These are phyloP conservation scores for Aplocera efformata DNA, from an alignment of 2,888 invertebrate genomes.

Conservation along the genomic window DNA sequence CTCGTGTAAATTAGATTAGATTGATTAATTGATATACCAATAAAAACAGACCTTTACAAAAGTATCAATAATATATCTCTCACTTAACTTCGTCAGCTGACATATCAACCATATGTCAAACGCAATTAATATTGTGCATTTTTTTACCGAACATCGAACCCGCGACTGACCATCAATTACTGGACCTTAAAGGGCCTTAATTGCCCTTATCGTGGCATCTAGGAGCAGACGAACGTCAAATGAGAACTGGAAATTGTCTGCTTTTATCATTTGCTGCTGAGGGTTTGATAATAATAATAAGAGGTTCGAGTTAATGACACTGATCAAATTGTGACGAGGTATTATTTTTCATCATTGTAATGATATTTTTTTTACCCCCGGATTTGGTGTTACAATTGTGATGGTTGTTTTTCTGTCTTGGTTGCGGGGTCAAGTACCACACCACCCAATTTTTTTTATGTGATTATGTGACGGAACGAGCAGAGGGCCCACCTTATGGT, in stretches of 20 bases:
- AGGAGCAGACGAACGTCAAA: constrained; percentile 43
- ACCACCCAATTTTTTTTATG: too few species aligned
- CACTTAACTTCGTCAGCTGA: constrained; percentile 23
- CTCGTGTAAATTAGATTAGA: constrained; percentile 7
- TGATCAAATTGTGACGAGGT: too few species aligned
- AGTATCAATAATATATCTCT: constrained; percentile 27
- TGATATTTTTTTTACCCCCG: too few species aligned
- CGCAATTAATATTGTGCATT: constrained; percentile 35
- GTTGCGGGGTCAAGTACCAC: too few species aligned
- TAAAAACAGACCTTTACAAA: constrained; percentile 21
- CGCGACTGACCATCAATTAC: constrained; percentile 49
- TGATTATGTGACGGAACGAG: too few species aligned
- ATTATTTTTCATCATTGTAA: too few species aligned
- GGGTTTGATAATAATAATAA: not conserved
- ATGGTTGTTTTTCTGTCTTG: too few species aligned
- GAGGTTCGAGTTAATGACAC: too few species aligned
- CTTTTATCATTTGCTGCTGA: constrained; percentile 19
- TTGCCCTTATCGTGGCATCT: constrained; percentile 61
- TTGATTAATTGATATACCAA: constrained; percentile 15
- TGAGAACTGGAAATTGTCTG: constrained; percentile 27
- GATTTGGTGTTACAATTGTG: too few species aligned
- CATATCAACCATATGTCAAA: constrained; percentile 35
- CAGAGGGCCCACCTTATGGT: too few species aligned
- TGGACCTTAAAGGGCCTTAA: constrained; percentile 51
- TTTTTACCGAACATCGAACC: constrained; percentile 38